phyloP scores from a whole-genome alignment of 2,797 vertebrate species.

The Bryconaethiops microstoma region DNA sequence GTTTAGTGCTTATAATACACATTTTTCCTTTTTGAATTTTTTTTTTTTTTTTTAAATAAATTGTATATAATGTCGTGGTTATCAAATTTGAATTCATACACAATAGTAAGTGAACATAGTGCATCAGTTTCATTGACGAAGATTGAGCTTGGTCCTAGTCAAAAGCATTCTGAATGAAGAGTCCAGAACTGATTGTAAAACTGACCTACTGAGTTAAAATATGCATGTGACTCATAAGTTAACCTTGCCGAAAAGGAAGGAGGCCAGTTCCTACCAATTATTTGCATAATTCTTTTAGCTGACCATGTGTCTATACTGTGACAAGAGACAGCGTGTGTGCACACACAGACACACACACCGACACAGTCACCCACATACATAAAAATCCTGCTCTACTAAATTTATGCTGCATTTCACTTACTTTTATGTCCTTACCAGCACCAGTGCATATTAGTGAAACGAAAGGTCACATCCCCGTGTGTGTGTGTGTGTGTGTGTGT shows the following conservation, averaged over 20 bases:
- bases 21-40: too few species aligned
- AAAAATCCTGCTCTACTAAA: neutral
- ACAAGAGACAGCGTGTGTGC: neutral
- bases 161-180: neutral
- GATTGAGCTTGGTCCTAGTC: neutral
- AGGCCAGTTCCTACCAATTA: too few species aligned
- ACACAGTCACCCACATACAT: neutral
- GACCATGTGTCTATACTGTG: neutral
- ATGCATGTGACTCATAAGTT: too few species aligned
- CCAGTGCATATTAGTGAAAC: neutral
- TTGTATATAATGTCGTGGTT: neutral
- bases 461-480: conserved; percentile 7
- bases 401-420: neutral
- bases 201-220: too few species aligned
- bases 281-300: too few species aligned
- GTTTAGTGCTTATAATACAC: too few species aligned
- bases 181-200: too few species aligned
- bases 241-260: too few species aligned
- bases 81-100: neutral
- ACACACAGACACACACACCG: too few species aligned
- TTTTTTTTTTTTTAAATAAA: too few species aligned
- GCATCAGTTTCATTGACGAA: neutral
- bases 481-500: conserved; percentile 5
- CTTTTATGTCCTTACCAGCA: neutral
- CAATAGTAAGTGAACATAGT: neutral